Evolutionary conservation across 2,888 invertebrate genomes (phyloP), one percentile per base, ranked within the genome.

Genomic region (Aproaerema taeniolella): DNA sequence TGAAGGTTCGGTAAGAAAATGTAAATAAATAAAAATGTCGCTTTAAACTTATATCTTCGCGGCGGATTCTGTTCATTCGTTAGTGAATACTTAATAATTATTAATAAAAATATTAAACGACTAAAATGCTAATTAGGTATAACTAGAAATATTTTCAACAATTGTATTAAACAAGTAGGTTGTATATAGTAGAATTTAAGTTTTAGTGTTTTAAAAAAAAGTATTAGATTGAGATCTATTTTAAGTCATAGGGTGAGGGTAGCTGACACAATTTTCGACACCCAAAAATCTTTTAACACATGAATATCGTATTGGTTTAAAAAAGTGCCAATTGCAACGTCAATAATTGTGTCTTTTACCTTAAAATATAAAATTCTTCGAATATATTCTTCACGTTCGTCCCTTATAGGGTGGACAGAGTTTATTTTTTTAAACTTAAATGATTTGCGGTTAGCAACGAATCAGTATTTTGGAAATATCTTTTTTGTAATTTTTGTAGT

Each of bases 391-490:
- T 35, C 14, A 10, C 31, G 31, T 10, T 14, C 4, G 10, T 14
- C 3, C 20, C 12, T 20, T 11, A 10, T 10, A 2, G 11, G 28
- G 28, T 11, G 7, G 20, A 17, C n/a, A n/a, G 28, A 16, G 34
- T 8, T 20, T 73, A 69, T 76, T 76, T 74, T 76, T 72, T 58
- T 68, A 67, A 65, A 36, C 71, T 71, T 77, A 65, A 43, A n/a
- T 72, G 43, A 72, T 78, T 82, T 77, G 76, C 73, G 64, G 59
- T 62, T 75, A 73, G 80, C 82, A 82, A 77, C 82, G 85, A 83
- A 81, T 53, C 79, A 78, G 76, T 81, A 78, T 80, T 78, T 67
- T 60, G 61, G n/a, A 59, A 61, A 46, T 42, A 45, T 52, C 50
- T 39, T 50, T 50, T 43, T 47, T 45, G 25, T 35, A 20, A 35